Evolutionary conservation across 1,140 invertebrate genomes (phyloP).

Genomic region (Yoshiicerus persimilis): DNA sequence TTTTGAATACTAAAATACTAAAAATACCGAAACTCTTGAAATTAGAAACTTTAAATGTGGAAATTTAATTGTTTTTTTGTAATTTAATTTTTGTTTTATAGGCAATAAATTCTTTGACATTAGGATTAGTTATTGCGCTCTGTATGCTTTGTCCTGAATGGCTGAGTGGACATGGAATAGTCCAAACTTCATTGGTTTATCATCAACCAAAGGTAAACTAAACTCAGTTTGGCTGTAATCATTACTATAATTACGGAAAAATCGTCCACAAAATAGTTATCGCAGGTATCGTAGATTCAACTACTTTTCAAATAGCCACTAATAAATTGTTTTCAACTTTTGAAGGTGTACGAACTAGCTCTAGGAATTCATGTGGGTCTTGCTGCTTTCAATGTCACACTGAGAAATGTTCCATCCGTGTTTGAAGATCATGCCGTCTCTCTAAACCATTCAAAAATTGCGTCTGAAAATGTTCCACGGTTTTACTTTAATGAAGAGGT

Average conservation of each 20-base stretch:
- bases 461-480: background rate
- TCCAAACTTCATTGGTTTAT: conserved; percentile 40
- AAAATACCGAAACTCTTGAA: no score
- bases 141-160: conserved; percentile 45
- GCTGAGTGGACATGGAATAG: conserved; percentile 30
- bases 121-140: conserved; percentile 34
- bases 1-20: no score
- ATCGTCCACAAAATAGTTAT: no score
- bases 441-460: background rate
- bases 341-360: conserved; percentile 29
- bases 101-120: conserved; percentile 39
- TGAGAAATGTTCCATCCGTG: background rate
- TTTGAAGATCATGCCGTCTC: background rate
- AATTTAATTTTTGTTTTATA: no score
- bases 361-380: conserved; percentile 45
- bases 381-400: conserved; percentile 40
- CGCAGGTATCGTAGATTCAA: no score
- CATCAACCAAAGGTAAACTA: conserved; percentile 33
- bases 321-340: background rate
- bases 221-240: no score
- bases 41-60: no score
- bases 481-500: conserved; percentile 47
- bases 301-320: background rate
- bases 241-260: background rate
- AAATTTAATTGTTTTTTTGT: no score